phyloP scores from a whole-genome alignment of 2,888 invertebrate genomes.

The Rhimphoctona megacephalus region DNA sequence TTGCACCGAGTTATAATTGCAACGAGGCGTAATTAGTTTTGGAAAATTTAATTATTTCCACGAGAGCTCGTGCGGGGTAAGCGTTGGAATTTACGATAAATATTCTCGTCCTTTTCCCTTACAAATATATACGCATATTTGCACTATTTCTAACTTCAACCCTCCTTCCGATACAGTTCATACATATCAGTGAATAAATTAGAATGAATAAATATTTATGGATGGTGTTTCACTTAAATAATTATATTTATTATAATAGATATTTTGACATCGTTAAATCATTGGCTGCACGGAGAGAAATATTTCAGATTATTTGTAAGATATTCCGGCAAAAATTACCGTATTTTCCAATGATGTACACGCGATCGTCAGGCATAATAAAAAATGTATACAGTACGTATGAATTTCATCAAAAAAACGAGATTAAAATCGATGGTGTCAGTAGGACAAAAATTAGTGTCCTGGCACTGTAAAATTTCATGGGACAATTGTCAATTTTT shows the following conservation, averaged over 20 bases:
- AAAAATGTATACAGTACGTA: no score
- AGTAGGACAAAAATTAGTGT: no score
- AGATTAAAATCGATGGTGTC: no score
- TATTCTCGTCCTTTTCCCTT: constrained; percentile 67
- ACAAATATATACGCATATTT: constrained; percentile 24
- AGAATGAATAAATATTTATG: background rate
- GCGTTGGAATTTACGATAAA: constrained; percentile 76
- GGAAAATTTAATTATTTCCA: constrained; percentile 83
- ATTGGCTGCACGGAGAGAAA: no score
- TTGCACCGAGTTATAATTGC: constrained; percentile 82
- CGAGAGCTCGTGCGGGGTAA: constrained; percentile 71
- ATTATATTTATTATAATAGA: background rate
- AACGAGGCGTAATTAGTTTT: constrained; percentile 83
- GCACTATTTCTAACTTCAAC: constrained; percentile 34
- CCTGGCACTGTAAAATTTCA: no score
- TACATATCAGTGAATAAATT: constrained; percentile 4
- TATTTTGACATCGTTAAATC: background rate
- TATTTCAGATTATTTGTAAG: no score
- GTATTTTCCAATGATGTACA: no score
- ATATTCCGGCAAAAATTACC: no score
- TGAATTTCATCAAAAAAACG: no score
- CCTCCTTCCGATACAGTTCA: constrained; percentile 21
- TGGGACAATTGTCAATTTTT: no score
- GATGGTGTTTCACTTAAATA: background rate
- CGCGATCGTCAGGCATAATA: no score